These are phyloP conservation scores for Pygathrix nemaeus DNA, from an alignment of 2,113 vertebrate genomes.

Conservation along the genomic window DNA sequence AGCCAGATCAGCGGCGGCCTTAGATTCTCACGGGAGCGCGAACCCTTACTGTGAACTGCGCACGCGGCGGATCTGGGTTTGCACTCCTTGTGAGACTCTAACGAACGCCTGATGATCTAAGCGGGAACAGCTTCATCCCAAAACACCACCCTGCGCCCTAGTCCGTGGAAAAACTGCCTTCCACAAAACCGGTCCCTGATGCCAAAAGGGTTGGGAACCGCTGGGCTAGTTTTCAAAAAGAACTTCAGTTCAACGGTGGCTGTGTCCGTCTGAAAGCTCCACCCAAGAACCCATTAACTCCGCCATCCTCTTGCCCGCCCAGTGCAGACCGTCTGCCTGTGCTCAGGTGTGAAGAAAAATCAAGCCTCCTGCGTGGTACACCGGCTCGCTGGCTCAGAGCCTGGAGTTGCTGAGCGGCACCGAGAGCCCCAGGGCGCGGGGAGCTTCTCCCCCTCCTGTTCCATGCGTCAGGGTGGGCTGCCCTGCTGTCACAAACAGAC, in stretches of 20 bases:
- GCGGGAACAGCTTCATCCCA: no score
- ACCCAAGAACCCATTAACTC: neutral
- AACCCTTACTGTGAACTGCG: no score
- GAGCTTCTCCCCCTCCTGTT: neutral
- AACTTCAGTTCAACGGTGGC: neutral
- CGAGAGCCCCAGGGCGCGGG: neutral
- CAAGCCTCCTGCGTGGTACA: no score
- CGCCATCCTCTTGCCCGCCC: accelerated
- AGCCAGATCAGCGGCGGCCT: no score
- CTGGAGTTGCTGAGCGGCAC: neutral
- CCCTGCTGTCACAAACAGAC: neutral
- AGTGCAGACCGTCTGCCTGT: accelerated
- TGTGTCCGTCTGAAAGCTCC: neutral
- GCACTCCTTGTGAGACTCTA: no score
- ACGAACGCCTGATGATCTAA: no score
- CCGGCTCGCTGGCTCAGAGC: neutral
- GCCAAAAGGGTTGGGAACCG: no score
- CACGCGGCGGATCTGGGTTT: no score
- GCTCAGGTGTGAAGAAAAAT: neutral
- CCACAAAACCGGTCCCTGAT: no score
- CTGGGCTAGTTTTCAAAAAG: neutral
- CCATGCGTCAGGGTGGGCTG: neutral
- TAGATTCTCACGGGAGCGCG: no score
- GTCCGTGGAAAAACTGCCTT: no score
- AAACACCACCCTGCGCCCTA: no score